Conservation (phyloP, 2,888 invertebrate species). For the Apoderus coryli region DNA sequence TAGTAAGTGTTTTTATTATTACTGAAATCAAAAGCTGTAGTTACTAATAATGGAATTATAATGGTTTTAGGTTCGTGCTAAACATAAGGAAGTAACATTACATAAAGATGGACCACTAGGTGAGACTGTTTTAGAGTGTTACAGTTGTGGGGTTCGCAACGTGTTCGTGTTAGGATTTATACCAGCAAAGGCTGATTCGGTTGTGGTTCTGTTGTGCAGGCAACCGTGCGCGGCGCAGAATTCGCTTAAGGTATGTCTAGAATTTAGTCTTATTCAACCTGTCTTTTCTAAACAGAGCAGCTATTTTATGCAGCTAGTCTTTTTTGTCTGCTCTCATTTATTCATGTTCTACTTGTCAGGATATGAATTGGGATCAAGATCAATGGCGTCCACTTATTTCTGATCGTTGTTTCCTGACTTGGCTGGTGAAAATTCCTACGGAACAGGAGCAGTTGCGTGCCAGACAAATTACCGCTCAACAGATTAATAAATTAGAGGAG, state of each 20-base stretch:
- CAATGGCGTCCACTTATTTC: conserved; percentile 98
- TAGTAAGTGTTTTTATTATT: conserved; percentile 43
- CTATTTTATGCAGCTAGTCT: neutral
- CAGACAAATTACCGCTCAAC: conserved; percentile 91
- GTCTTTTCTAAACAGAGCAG: neutral
- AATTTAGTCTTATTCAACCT: neutral
- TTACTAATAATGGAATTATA: neutral
- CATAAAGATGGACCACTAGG: conserved; percentile 96
- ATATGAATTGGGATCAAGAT: conserved; percentile 99
- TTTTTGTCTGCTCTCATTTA: conserved; percentile 1
- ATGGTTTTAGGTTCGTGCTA: conserved; percentile 51
- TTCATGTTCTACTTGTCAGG: conserved; percentile 30
- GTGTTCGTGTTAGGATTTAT: conserved; percentile 98
- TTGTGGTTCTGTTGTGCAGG: conserved; percentile 90
- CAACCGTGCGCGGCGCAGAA: conserved; percentile 98
- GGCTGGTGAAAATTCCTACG: conserved; percentile 95
- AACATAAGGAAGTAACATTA: conserved; percentile 96
- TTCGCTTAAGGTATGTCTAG: conserved; percentile 53
- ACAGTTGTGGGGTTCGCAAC: conserved; percentile 95
- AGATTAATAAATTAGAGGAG: conserved; percentile 96
- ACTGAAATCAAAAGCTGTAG: conserved; percentile 1
- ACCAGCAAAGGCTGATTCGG: conserved; percentile 97
- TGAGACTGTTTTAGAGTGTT: conserved; percentile 95
- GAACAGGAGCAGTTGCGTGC: conserved; percentile 94
- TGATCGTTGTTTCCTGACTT: conserved; percentile 89